These are phyloP conservation scores for Pristionchus fissidentatus DNA, from an alignment of 2,888 invertebrate genomes.

Conservation along the genomic window DNA sequence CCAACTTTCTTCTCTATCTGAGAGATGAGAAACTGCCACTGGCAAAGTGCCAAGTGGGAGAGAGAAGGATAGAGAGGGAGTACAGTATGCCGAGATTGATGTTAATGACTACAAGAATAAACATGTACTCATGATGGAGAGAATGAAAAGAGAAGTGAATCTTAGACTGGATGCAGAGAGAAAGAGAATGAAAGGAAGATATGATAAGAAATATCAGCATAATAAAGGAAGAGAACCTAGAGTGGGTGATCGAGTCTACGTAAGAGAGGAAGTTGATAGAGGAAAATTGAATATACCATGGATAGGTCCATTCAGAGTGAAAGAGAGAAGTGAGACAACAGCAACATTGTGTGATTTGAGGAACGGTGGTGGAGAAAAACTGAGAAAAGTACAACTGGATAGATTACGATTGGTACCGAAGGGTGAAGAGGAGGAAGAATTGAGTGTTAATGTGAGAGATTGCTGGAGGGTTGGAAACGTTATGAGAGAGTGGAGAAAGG, in stretches of 20 bases:
- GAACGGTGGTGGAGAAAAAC: neutral
- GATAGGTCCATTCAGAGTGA: constrained; percentile 19
- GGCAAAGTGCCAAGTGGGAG: neutral
- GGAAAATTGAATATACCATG: neutral
- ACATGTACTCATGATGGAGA: neutral
- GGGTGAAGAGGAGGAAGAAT: neutral
- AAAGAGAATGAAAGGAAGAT: constrained; percentile 32
- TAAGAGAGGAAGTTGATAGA: neutral
- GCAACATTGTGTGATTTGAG: neutral
- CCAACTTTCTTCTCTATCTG: constrained; percentile 51
- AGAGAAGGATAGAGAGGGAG: no score
- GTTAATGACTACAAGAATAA: constrained; percentile 44
- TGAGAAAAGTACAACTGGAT: neutral
- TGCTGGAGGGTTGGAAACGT: neutral
- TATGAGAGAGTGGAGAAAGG: neutral
- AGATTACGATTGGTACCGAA: neutral
- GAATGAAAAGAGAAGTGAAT: constrained; percentile 27
- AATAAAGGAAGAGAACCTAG: neutral
- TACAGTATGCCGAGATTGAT: neutral
- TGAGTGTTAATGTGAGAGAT: neutral
- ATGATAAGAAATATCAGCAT: constrained; percentile 50
- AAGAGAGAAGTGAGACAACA: neutral
- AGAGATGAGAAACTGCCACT: constrained; percentile 45
- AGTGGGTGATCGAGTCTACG: constrained; percentile 6
- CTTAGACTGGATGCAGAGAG: constrained; percentile 45